Base-by-base conservation (phyloP, 2,888 invertebrate species). In the Drosophila neotestacea region DNA sequence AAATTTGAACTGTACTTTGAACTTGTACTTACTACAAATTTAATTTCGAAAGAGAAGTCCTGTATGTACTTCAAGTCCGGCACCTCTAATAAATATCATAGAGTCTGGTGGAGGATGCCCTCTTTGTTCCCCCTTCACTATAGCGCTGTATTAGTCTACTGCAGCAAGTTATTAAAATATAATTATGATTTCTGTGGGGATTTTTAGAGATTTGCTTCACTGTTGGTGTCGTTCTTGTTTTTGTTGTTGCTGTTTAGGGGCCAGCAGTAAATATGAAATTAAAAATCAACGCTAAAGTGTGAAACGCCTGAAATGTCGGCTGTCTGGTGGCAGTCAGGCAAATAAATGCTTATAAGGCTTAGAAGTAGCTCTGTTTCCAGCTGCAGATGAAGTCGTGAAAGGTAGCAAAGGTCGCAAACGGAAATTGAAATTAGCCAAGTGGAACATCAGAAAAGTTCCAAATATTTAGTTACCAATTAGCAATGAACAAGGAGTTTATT, bases 401-500 rank as follows among this genome's bases (percentile, higher is more conserved):
- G 83, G 77, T 56, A 75, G 72, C 79, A 78, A 79, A 88, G 73
- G 77, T 78, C 78, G 68, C 54, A 67, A 82, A 71, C 89, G 88
- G 85, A 85, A 85, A 80, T 78, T 69, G 68, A 76, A 81, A 71
- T 85, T 79, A 85, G 66, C 54, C 28, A 11, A 67, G 50, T 52
- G 56, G 36, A 60, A 62, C 38, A 46, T 27, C 69, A 44, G 16
- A 6, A 11, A 9, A 44, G 38, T 56, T 13, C 16, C 36, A 6
- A 44, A 13, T 38, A 36, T 10, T 36, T 28, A 28, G 22, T 16
- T 10, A n/a, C 63, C 70, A 65, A 64, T 84, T 70, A 74, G 69
- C 71, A 60, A 92, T 92, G 91, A 81, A 86, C 72, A 81, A 81
- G 58, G 80, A 88, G 66, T 90, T 90, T 70, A 77, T 93, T 93